These are phyloP conservation scores for Cacoxenus indagator DNA, from an alignment of 2,888 invertebrate species.

Conservation along the genomic window DNA sequence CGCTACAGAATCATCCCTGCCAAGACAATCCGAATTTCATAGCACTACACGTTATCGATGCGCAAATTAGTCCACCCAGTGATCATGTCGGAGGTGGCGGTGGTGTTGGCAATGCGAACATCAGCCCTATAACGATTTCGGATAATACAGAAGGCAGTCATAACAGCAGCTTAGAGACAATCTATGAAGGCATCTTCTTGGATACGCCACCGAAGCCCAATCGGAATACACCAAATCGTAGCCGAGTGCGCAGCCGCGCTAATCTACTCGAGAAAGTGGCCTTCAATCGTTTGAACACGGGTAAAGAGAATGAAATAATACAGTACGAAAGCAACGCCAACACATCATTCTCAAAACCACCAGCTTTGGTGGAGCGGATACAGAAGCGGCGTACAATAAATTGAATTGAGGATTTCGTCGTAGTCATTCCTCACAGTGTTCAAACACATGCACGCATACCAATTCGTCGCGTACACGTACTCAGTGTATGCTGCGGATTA, in stretches of 20 bases:
- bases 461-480: neutral
- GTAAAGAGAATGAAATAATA: constrained; percentile 57
- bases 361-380: no score
- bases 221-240: constrained; percentile 42
- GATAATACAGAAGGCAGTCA: constrained; percentile 43
- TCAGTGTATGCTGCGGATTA: constrained; percentile 6
- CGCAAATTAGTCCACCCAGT: constrained; percentile 66
- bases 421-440: neutral
- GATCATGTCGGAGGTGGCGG: constrained; percentile 41
- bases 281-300: constrained; percentile 52
- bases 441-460: neutral
- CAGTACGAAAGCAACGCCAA: neutral
- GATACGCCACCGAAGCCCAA: constrained; percentile 58
- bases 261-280: constrained; percentile 58
- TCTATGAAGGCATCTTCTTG: constrained; percentile 68
- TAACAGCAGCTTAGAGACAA: constrained; percentile 65
- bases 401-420: neutral
- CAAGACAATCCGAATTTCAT: constrained; percentile 58
- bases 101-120: constrained; percentile 21
- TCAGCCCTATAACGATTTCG: no score
- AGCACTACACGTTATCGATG: constrained; percentile 66
- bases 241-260: constrained; percentile 32
- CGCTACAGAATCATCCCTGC: neutral
- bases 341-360: no score
- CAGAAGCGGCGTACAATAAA: no score